phyloP scores from a whole-genome alignment of 92 coral and sea anemone genomes.

The Phymanthus crucifer region DNA sequence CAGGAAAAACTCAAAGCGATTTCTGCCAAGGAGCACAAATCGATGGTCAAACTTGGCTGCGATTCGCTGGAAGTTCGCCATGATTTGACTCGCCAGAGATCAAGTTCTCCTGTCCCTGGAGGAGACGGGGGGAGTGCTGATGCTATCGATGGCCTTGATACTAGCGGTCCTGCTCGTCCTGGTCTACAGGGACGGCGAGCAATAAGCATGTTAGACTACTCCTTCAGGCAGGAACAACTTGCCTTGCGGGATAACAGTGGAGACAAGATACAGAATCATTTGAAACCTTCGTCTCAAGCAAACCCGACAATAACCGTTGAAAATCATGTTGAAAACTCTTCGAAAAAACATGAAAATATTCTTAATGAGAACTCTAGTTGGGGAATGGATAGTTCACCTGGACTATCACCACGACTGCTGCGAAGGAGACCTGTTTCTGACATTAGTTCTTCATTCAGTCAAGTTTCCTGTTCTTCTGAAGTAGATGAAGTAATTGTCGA shows the following conservation, averaged over 20 bases:
- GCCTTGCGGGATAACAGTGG: neutral
- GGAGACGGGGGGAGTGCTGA: neutral
- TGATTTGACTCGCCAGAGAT: constrained; percentile 48
- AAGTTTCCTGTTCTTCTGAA: neutral
- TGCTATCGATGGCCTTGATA: constrained; percentile 3
- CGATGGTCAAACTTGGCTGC: constrained; percentile 59
- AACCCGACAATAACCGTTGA: constrained; percentile 36
- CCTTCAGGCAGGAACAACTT: constrained; percentile 5
- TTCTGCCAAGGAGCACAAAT: constrained; percentile 61
- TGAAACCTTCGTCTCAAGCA: neutral
- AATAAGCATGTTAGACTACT: constrained; percentile 33
- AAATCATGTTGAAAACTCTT: neutral
- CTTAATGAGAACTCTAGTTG: neutral
- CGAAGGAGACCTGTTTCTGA: constrained; percentile 28
- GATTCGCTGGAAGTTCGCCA: constrained; percentile 64
- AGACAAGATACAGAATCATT: neutral
- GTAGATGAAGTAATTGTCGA: constrained; percentile 17
- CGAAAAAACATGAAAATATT: neutral
- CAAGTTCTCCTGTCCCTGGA: constrained; percentile 26
- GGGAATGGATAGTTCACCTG: neutral
- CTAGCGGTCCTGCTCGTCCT: constrained; percentile 26
- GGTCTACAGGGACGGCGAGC: constrained; percentile 29
- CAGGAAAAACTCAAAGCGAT: constrained; percentile 62
- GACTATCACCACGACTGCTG: constrained; percentile 25
- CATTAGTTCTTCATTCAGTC: constrained; percentile 7